phyloP scores from a whole-genome alignment of 2,888 invertebrate genomes.

The Odontocerum albicorne region DNA sequence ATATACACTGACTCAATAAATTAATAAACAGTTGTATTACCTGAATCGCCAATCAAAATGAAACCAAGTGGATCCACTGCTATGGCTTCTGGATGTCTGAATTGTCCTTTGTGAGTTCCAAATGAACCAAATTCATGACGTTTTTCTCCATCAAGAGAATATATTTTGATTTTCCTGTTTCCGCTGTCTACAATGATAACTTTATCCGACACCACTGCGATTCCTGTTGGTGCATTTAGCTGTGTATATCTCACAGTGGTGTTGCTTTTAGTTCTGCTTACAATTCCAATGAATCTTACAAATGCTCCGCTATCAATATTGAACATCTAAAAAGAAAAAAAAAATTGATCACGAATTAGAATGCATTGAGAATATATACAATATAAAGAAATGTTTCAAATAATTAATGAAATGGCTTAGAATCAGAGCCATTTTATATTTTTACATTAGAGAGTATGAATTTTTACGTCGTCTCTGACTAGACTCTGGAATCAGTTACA shows the following conservation, averaged over 20 bases:
- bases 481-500: too few species aligned
- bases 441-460: too few species aligned
- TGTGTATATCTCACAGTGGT: constrained; percentile 51
- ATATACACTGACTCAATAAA: too few species aligned
- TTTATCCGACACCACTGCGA: constrained; percentile 61
- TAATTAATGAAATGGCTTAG: too few species aligned
- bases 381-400: too few species aligned
- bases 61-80: constrained; percentile 72
- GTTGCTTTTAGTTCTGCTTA: constrained; percentile 44
- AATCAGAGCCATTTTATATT: too few species aligned
- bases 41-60: constrained; percentile 77
- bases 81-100: constrained; percentile 73
- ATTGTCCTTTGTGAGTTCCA: constrained; percentile 68
- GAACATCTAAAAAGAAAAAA: constrained; percentile 46
- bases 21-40: too few species aligned
- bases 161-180: constrained; percentile 68
- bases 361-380: too few species aligned
- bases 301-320: constrained; percentile 61
- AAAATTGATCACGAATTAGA: neutral
- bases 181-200: constrained; percentile 69
- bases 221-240: constrained; percentile 71
- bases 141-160: constrained; percentile 57
- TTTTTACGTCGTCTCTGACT: too few species aligned
- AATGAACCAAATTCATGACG: constrained; percentile 66
- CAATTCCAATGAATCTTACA: constrained; percentile 62